Evolutionary conservation across 1,140 invertebrate genomes (phyloP).

Genomic region (Leucophenga varia): DNA sequence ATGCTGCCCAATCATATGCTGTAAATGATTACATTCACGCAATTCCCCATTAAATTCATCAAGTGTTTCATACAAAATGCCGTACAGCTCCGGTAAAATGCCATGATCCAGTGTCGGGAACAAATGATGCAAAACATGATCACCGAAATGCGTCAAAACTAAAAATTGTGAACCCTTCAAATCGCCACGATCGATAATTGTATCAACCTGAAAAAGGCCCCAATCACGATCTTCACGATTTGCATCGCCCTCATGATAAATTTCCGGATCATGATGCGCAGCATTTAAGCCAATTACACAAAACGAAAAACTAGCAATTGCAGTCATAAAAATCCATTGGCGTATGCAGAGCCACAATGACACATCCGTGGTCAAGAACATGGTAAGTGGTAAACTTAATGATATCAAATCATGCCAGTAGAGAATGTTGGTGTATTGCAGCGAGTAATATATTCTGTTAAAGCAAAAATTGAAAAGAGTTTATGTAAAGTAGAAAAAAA

Average conservation of each 20-base stretch:
- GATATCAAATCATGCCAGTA: conserved; percentile 57
- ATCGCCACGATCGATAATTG: conserved; percentile 71
- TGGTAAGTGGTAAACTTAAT: conserved; percentile 59
- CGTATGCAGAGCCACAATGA: conserved; percentile 43
- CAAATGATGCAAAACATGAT: conserved; percentile 78
- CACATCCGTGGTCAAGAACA: conserved; percentile 56
- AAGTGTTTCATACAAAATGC: conserved; percentile 67
- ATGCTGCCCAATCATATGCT: conserved; percentile 70
- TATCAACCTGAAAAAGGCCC: conserved; percentile 76
- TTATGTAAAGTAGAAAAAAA: no score
- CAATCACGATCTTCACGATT: conserved; percentile 69
- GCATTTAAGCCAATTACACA: conserved; percentile 70
- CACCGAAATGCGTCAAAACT: conserved; percentile 72
- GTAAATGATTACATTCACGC: conserved; percentile 60
- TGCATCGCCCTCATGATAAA: conserved; percentile 80
- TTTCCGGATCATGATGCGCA: conserved; percentile 80
- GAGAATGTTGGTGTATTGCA: conserved; percentile 42
- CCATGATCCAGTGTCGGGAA: conserved; percentile 80
- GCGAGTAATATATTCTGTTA: conserved; percentile 43
- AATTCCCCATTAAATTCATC: conserved; percentile 67
- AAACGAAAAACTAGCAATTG: conserved; percentile 66
- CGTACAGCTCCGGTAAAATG: conserved; percentile 66
- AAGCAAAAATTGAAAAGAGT: conserved; percentile 4
- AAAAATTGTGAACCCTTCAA: conserved; percentile 70
- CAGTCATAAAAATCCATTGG: conserved; percentile 64